A percentile compares a stretch with the other conserved stretches of the same genome.
Conservation (phyloP, 2,113 vertebrate genomes). For the Alligator mississippiensis region DNA sequence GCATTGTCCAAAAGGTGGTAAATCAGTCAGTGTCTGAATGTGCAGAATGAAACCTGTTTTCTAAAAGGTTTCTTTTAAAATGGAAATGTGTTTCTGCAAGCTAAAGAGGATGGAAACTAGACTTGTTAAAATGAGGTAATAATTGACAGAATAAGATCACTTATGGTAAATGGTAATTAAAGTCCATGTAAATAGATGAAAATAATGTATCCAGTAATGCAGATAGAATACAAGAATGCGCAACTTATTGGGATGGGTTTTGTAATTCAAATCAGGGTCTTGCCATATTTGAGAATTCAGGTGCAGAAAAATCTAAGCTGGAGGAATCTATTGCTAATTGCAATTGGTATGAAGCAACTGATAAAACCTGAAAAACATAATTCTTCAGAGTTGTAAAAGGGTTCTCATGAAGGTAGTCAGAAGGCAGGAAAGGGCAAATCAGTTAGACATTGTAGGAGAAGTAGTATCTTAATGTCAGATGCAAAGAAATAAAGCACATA, state of each 20-base stretch:
- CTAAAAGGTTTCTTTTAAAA: neutral
- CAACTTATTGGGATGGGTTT: neutral
- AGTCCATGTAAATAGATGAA: neutral
- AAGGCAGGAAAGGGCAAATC: neutral
- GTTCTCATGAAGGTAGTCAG: neutral
- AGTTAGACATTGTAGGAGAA: neutral
- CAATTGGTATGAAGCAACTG: neutral
- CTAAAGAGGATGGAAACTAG: neutral
- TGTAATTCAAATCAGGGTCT: neutral
- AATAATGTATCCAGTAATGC: neutral
- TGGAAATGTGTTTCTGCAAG: neutral
- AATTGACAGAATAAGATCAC: neutral
- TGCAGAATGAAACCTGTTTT: neutral
- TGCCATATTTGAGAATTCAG: neutral
- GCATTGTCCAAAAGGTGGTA: slow-evolving; percentile 3
- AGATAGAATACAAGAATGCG: neutral
- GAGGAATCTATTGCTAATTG: neutral
- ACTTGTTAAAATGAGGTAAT: neutral
- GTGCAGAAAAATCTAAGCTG: neutral
- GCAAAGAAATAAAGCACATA: neutral
- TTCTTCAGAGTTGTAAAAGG: neutral
- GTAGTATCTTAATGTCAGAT: neutral
- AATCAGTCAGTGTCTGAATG: neutral
- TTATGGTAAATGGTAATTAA: neutral
- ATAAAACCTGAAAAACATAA: neutral